Conservation (phyloP, 2,113 vertebrate species). For the Eclectus roratus region DNA sequence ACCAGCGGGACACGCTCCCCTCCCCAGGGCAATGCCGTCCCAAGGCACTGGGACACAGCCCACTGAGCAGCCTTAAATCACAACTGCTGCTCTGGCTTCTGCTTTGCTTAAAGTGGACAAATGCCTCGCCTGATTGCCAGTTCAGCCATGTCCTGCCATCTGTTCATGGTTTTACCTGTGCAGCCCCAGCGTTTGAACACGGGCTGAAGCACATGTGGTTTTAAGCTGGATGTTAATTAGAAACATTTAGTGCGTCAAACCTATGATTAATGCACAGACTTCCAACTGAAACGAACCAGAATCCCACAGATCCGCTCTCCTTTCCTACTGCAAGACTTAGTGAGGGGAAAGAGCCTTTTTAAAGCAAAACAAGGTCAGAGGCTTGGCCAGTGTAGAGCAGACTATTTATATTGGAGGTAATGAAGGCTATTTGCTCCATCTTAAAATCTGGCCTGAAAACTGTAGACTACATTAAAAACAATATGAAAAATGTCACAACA, state of each 20-base stretch:
- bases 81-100: constrained; percentile 5
- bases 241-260: constrained; percentile 71
- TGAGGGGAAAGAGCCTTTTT: neutral
- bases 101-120: neutral
- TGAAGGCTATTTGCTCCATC: neutral
- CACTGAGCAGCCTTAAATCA: neutral
- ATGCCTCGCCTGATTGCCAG: neutral
- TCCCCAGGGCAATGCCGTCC: neutral
- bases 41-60: too few species aligned
- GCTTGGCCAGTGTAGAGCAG: neutral
- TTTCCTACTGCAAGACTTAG: neutral
- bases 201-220: constrained; percentile 69
- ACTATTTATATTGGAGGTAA: neutral
- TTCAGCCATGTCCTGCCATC: constrained; percentile 57
- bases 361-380: neutral
- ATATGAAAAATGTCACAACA: neutral
- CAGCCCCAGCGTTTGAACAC: constrained; percentile 56
- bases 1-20: neutral
- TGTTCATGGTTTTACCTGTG: constrained; percentile 72
- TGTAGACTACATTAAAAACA: neutral
- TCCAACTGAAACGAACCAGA: constrained; percentile 69
- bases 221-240: constrained; percentile 75
- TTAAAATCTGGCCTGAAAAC: neutral
- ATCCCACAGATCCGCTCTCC: constrained; percentile 41
- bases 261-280: constrained; percentile 68